These are phyloP conservation scores for Cebidichthys violaceus DNA, from an alignment of 2,113 vertebrate species.

Conservation along the genomic window DNA sequence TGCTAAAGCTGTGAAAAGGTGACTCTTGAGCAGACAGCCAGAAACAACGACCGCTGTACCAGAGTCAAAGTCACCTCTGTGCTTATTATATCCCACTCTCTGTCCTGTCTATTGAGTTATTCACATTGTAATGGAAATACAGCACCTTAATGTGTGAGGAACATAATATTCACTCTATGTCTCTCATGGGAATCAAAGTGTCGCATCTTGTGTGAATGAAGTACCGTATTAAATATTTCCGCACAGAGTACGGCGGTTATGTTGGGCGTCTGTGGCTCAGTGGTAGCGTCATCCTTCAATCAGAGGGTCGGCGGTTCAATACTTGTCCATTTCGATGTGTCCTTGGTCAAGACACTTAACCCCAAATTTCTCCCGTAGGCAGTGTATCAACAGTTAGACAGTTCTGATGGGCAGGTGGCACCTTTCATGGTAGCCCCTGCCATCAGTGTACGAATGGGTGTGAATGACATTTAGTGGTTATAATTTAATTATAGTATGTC, in stretches of 20 bases:
- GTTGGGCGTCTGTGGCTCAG: not conserved
- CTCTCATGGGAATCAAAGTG: conserved; percentile 22
- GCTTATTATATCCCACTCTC: conserved; percentile 39
- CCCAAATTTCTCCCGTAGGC: not conserved
- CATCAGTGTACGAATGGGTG: not conserved
- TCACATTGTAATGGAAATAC: conserved; percentile 43
- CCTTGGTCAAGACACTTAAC: not conserved
- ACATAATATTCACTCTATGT: conserved; percentile 31
- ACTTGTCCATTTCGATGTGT: not conserved
- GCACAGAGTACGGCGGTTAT: not conserved
- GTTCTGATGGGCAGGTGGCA: not conserved
- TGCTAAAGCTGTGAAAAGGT: conserved; percentile 29
- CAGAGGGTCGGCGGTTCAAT: not conserved
- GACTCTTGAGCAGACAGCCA: conserved; percentile 45
- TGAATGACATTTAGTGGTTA: not conserved
- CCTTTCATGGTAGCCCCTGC: not conserved
- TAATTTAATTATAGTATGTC: not conserved
- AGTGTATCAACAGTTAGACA: not conserved
- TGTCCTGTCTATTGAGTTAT: conserved; percentile 42
- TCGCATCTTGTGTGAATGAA: conserved; percentile 13
- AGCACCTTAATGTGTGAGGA: conserved; percentile 22
- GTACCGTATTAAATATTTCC: conserved; percentile 13
- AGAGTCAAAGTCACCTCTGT: conserved; percentile 65
- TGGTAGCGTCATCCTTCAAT: not conserved
- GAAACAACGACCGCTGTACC: conserved; percentile 53